These are phyloP conservation scores for Drosophila suboccidentalis DNA, from an alignment of 2,888 invertebrate species.

Conservation along the genomic window DNA sequence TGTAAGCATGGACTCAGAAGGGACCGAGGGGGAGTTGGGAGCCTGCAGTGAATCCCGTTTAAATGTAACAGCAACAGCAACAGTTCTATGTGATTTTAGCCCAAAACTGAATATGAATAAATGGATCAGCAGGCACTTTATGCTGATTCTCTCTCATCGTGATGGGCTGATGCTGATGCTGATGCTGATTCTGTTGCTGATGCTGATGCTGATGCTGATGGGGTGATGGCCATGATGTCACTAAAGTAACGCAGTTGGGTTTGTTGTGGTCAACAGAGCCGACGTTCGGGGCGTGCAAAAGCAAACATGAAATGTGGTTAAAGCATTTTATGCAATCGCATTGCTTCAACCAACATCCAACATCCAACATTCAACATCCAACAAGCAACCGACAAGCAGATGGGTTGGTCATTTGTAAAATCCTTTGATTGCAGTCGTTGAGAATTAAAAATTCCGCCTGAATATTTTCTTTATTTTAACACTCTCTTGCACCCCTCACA, in stretches of 20 bases:
- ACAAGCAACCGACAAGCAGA: constrained; percentile 45
- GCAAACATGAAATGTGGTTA: constrained; percentile 72
- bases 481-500: neutral
- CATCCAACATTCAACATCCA: constrained; percentile 31
- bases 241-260: constrained; percentile 54
- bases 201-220: constrained; percentile 20
- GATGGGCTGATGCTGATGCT: neutral
- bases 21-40: neutral
- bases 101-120: constrained; percentile 38
- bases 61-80: constrained; percentile 19
- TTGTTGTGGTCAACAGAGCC: constrained; percentile 49
- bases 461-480: constrained; percentile 69
- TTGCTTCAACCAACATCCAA: constrained; percentile 36
- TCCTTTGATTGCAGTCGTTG: constrained; percentile 71
- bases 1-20: constrained; percentile 12
- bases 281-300: constrained; percentile 42
- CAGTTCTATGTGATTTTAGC: constrained; percentile 51
- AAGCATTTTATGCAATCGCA: constrained; percentile 72
- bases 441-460: constrained; percentile 66
- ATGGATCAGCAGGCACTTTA: constrained; percentile 35
- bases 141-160: constrained; percentile 26
- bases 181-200: neutral
- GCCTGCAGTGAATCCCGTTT: constrained; percentile 3
- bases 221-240: constrained; percentile 55
- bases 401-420: constrained; percentile 70